A percentile compares a stretch with the other conserved stretches of the same genome.
Conservation (phyloP, 2,113 vertebrate species). For the Gila orcuttii region DNA sequence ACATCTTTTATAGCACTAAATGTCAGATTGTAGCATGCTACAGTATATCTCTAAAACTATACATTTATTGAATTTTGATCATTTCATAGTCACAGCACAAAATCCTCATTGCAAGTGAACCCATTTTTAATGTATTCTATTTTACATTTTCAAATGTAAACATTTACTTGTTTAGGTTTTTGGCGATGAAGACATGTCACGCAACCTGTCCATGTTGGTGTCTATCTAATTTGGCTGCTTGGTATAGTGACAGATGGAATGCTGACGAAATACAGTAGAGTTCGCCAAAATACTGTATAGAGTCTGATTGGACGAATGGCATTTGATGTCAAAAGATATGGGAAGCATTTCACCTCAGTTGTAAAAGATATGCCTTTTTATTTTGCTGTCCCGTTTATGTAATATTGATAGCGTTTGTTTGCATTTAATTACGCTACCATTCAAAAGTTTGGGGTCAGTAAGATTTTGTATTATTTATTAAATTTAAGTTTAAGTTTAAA, state of each 20-base stretch:
- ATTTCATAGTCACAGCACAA: too few species aligned
- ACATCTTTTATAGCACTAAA: background rate
- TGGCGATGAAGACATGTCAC: background rate
- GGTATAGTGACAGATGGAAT: background rate
- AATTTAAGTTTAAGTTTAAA: too few species aligned
- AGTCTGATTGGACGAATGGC: background rate
- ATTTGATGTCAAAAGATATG: background rate
- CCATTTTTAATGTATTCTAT: background rate
- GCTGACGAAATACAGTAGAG: background rate
- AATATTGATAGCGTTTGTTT: too few species aligned
- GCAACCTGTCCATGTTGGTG: background rate
- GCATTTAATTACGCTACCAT: background rate
- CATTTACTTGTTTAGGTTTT: background rate
- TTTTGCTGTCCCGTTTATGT: background rate
- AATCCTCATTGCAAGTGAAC: too few species aligned
- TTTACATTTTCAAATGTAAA: background rate
- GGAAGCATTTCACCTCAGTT: background rate
- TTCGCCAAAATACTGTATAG: too few species aligned
- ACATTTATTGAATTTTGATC: background rate
- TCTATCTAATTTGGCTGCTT: background rate
- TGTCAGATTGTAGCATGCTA: background rate
- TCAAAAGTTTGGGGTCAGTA: too few species aligned
- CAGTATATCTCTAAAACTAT: background rate
- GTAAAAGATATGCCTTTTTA: background rate
- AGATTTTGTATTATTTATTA: too few species aligned